Percentiles rank a stretch among this genome's conserved stretches.
These are phyloP conservation scores for Plectropomus leopardus DNA, from an alignment of 2,113 vertebrate species.

Conservation along the genomic window DNA sequence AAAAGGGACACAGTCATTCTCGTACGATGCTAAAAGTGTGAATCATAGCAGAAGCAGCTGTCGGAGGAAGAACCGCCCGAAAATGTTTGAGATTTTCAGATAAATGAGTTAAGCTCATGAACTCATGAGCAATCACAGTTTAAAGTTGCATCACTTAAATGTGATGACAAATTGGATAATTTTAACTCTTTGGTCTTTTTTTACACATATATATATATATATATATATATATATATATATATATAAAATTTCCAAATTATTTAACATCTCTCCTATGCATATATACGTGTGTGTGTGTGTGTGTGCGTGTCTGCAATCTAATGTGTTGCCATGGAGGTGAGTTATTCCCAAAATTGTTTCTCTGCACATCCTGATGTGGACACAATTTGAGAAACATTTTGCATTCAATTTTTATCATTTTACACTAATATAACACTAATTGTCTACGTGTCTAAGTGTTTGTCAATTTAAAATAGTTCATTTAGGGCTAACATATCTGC, in stretches of 20 bases:
- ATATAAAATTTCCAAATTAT: too few relatives aligned
- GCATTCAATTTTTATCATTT: neutral
- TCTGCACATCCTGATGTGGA: neutral
- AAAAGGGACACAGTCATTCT: conserved; percentile 1
- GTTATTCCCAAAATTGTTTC: neutral
- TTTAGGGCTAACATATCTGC: neutral
- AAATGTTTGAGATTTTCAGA: neutral
- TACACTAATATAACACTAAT: too few relatives aligned
- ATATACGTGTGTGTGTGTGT: too few relatives aligned
- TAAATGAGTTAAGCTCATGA: neutral
- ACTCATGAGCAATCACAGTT: neutral
- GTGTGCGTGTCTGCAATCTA: too few relatives aligned
- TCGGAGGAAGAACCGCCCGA: neutral
- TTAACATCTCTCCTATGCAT: too few relatives aligned
- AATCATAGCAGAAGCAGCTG: too few relatives aligned
- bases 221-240: too few relatives aligned
- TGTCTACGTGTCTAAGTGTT: too few relatives aligned
- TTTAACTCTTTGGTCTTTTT: too few relatives aligned
- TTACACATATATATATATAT: too few relatives aligned
- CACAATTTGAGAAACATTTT: neutral
- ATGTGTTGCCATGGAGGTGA: conserved; percentile 25
- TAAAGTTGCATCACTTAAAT: neutral
- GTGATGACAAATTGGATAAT: too few relatives aligned
- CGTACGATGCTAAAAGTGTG: too few relatives aligned
- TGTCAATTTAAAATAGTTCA: neutral